Evolutionary conservation across 2,888 invertebrate genomes (phyloP).

Genomic region (Lobophora halterata): DNA sequence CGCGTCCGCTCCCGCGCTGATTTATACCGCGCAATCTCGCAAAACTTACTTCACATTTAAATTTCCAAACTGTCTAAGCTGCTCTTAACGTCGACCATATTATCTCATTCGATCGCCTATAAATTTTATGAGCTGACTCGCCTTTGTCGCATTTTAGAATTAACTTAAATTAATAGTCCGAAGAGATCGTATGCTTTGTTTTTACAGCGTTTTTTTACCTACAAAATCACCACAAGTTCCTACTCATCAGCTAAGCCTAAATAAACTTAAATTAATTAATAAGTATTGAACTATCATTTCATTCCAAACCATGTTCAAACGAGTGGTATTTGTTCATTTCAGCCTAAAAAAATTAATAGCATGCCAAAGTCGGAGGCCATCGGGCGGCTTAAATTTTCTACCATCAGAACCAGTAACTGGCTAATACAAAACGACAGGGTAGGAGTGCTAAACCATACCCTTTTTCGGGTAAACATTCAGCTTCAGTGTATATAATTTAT

Average conservation of each 20-base stretch:
- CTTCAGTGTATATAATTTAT: no score
- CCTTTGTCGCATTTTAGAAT: conserved; percentile 71
- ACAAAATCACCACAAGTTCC: background rate
- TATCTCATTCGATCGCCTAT: conserved; percentile 81
- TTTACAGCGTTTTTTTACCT: conserved; percentile 38
- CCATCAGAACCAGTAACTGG: no score
- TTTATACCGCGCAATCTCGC: conserved; percentile 80
- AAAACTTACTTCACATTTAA: conserved; percentile 82
- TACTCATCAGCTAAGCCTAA: background rate
- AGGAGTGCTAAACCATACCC: no score
- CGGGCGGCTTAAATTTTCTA: no score
- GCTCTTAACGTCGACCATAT: conserved; percentile 79
- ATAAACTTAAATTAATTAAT: no score
- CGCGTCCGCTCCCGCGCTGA: conserved; percentile 62
- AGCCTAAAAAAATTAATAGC: no score
- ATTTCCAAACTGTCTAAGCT: conserved; percentile 81
- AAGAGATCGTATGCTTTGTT: conserved; percentile 57
- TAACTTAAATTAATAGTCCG: conserved; percentile 70
- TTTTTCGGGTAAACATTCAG: conserved; percentile 67
- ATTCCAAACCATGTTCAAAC: no score
- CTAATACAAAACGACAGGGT: no score
- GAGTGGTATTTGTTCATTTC: no score
- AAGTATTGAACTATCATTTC: no score
- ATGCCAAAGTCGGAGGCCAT: no score
- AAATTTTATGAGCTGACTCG: conserved; percentile 79